Conservation (phyloP, 2,797 vertebrate species). For the Platyrinchus mystaceus region DNA sequence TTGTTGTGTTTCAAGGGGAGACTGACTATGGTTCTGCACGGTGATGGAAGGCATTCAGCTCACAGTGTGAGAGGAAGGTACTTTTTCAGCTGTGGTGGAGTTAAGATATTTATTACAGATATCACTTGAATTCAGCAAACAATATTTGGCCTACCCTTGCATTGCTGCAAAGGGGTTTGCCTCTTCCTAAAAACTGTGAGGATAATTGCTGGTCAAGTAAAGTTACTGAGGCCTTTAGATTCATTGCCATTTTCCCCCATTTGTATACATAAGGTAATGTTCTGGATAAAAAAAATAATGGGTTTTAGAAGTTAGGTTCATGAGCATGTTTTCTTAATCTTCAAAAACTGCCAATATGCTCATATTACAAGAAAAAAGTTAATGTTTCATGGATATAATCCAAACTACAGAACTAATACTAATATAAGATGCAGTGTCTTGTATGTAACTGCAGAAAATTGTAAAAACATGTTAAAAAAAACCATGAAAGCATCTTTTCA, state of each 20-base stretch:
- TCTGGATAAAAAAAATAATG: neutral
- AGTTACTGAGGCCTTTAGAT: neutral
- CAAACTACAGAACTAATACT: neutral
- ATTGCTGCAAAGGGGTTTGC: neutral
- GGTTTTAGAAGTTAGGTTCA: neutral
- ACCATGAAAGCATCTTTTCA: constrained; percentile 27
- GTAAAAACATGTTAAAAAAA: neutral
- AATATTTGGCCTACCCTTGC: neutral
- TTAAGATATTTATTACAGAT: neutral
- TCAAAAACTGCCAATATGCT: neutral
- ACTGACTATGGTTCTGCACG: rapidly evolving
- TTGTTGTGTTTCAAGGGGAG: neutral
- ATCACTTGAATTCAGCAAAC: neutral
- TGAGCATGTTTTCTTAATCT: neutral
- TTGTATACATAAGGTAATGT: neutral
- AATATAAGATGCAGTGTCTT: neutral
- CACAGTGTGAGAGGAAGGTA: neutral
- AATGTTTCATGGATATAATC: neutral
- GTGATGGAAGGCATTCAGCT: neutral
- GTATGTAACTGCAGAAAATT: neutral
- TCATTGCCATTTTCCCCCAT: neutral
- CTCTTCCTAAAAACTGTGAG: neutral
- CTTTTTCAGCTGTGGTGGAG: neutral
- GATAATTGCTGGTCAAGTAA: neutral
- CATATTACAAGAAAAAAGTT: neutral